Evolutionary conservation across 1,140 invertebrate species (phyloP).

Genomic region (Portunus trituberculatus): DNA sequence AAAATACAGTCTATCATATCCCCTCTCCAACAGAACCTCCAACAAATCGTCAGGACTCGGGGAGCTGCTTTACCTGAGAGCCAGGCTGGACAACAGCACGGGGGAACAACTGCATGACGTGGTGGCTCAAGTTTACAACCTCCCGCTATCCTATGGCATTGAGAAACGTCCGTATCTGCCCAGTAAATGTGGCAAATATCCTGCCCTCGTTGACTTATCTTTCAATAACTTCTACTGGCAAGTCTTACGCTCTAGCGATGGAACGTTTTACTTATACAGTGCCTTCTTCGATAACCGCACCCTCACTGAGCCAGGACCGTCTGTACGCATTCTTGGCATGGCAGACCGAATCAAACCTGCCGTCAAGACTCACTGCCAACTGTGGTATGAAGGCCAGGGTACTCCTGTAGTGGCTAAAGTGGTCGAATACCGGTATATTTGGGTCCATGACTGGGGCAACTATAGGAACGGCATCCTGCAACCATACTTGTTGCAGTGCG

Average conservation of each 20-base stretch:
- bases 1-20: too few species aligned
- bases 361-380: conserved; percentile 90
- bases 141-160: background rate
- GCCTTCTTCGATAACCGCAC: conserved; percentile 93
- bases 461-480: conserved; percentile 95
- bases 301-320: conserved; percentile 88
- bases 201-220: conserved; percentile 88
- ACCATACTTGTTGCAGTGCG: conserved; percentile 94
- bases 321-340: conserved; percentile 93
- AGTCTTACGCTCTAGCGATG: conserved; percentile 88
- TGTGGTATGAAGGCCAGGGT: conserved; percentile 93
- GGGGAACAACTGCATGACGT: background rate
- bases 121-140: conserved; percentile 12
- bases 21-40: too few species aligned
- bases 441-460: conserved; percentile 97
- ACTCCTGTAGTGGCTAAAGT: conserved; percentile 88
- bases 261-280: conserved; percentile 93
- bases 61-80: background rate
- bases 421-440: conserved; percentile 95
- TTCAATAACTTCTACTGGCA: conserved; percentile 92
- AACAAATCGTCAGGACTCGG: too few species aligned
- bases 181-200: conserved; percentile 79
- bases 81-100: background rate
- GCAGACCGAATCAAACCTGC: conserved; percentile 92
- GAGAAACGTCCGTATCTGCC: too few species aligned